Evolutionary conservation across 2,113 vertebrate species (phyloP).

Genomic region (Trichechus manatus): DNA sequence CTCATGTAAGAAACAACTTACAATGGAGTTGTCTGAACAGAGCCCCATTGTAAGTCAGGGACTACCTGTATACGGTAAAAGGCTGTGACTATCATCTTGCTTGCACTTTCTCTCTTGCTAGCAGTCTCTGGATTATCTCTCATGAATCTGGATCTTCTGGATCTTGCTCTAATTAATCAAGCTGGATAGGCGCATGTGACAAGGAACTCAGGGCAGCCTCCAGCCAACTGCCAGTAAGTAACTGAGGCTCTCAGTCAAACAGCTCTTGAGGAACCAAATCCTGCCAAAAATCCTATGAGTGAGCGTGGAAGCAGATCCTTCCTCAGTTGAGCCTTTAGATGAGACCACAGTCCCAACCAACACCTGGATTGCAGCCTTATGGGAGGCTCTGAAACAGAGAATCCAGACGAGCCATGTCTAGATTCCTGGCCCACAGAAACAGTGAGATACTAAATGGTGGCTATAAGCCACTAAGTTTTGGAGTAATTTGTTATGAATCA

Average conservation of each 20-base stretch:
- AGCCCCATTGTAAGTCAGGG: background rate
- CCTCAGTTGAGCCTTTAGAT: background rate
- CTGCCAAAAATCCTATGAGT: background rate
- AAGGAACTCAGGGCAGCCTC: background rate
- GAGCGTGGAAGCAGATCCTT: background rate
- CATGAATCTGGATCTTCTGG: background rate
- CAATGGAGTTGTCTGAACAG: background rate
- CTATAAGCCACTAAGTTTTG: constrained; percentile 30
- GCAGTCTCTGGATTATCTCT: background rate
- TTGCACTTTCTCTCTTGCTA: background rate
- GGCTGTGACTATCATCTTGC: background rate
- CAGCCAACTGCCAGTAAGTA: background rate
- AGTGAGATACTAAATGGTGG: background rate
- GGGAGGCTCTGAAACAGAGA: background rate
- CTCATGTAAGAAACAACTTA: background rate
- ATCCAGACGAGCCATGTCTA: background rate
- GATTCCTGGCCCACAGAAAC: background rate
- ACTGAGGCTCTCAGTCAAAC: background rate
- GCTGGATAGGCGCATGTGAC: background rate
- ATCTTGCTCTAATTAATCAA: background rate
- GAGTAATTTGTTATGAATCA: background rate
- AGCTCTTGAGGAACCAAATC: background rate
- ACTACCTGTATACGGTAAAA: background rate
- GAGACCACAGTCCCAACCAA: background rate
- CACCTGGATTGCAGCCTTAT: background rate